phyloP scores from a whole-genome alignment of 1,140 invertebrate species.

The Cotesia typhae region DNA sequence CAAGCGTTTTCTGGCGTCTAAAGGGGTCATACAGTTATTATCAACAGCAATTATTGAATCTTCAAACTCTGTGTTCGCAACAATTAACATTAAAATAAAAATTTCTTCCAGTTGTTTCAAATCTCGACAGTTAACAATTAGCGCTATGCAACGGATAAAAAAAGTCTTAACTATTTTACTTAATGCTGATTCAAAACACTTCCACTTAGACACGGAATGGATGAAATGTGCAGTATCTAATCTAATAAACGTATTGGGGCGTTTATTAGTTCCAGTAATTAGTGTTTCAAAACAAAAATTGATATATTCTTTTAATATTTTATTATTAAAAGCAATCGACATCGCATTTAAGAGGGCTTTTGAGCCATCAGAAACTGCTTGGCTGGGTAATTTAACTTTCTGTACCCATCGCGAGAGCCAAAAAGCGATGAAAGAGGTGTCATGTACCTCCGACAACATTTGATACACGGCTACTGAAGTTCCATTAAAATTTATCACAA shows the following conservation, averaged over 20 bases:
- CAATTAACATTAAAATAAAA: conserved; percentile 6
- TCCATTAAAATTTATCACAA: neutral
- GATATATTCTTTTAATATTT: conserved; percentile 8
- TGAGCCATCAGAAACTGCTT: too few relatives aligned
- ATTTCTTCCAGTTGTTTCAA: conserved; percentile 13
- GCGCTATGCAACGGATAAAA: neutral
- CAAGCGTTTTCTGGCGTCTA: neutral
- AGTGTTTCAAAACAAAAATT: conserved; percentile 6
- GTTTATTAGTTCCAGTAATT: neutral
- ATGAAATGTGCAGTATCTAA: conserved; percentile 10
- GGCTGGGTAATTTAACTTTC: too few relatives aligned
- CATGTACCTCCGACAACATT: too few relatives aligned
- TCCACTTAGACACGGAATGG: neutral
- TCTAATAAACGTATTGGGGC: neutral
- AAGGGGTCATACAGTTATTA: neutral
- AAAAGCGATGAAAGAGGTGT: too few relatives aligned
- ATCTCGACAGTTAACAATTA: conserved; percentile 6
- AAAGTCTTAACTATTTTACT: neutral
- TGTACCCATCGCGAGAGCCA: too few relatives aligned
- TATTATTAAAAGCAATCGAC: neutral
- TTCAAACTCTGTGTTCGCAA: neutral
- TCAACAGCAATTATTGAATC: conserved; percentile 11
- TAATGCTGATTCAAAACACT: neutral
- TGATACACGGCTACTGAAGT: too few relatives aligned
- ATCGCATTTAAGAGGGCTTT: too few relatives aligned